Percentiles rank a stretch among this genome's conserved stretches.
Evolutionary conservation across 2,888 invertebrate species (phyloP).

Genomic region (Callinectes sapidus): DNA sequence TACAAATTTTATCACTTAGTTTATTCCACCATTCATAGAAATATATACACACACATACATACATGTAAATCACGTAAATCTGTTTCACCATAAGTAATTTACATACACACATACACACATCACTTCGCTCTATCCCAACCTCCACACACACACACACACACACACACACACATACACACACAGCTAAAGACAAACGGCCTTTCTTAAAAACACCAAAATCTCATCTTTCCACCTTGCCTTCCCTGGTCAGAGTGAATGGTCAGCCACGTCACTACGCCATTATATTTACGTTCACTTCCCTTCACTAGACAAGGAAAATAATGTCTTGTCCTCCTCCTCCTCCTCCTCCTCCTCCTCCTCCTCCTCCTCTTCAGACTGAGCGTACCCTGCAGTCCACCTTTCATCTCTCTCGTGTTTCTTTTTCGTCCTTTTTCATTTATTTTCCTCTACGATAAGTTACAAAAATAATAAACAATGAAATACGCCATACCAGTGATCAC

Average conservation of each 20-base stretch:
- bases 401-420: not conserved
- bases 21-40: not conserved
- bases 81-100: too few species aligned
- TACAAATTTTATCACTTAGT: not conserved
- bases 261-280: not conserved
- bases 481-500: constrained; percentile 27
- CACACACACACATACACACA: not conserved
- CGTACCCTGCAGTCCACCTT: not conserved
- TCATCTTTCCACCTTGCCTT: not conserved
- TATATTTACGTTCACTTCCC: not conserved
- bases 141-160: not conserved
- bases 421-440: not conserved
- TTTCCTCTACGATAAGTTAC: not conserved
- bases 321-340: constrained; percentile 13
- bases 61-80: not conserved
- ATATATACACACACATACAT: not conserved
- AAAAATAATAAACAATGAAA: not conserved
- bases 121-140: too few species aligned
- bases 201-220: not conserved
- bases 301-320: constrained; percentile 13
- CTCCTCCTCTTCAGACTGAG: not conserved
- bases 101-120: too few species aligned
- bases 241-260: not conserved
- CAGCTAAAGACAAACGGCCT: not conserved
- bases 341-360: constrained; percentile 5